Evolutionary conservation across 2,888 invertebrate species (phyloP).

Genomic region (Nomada hirtipes): DNA sequence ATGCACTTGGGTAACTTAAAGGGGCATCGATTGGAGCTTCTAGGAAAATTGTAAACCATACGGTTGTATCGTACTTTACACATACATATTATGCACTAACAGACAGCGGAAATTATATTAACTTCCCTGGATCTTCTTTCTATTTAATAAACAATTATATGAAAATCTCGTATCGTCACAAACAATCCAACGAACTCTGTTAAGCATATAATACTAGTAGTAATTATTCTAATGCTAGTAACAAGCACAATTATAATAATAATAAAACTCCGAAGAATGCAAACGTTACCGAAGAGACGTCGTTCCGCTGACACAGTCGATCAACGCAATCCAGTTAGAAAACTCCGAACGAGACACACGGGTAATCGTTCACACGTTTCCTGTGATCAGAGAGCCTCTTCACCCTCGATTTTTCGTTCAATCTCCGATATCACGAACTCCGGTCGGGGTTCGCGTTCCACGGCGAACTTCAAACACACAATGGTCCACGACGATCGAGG

Average conservation of each 20-base stretch:
- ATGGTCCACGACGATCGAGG: conserved; percentile 28
- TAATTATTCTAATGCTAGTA: no score
- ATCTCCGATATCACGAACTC: conserved; percentile 14
- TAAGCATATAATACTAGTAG: no score
- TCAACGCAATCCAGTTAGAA: conserved; percentile 16
- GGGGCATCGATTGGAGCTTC: background rate
- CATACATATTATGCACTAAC: background rate
- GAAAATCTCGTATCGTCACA: background rate
- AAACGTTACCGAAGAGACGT: conserved; percentile 40
- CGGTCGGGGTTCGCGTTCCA: conserved; percentile 10
- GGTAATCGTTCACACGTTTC: conserved; percentile 8
- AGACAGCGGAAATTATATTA: background rate
- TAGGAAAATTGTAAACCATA: background rate
- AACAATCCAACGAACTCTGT: no score
- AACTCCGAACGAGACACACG: conserved; percentile 1
- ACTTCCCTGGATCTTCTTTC: background rate
- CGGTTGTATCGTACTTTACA: background rate
- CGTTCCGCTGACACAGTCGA: conserved; percentile 16
- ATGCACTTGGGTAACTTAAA: background rate
- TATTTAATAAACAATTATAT: no score
- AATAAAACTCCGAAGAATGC: background rate
- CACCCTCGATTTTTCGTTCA: conserved; percentile 35
- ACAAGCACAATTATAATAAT: no score
- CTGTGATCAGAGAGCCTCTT: background rate
- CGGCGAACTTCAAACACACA: background rate